Evolutionary conservation across 2,797 vertebrate genomes (phyloP).

Genomic region (Melanotaenia maccullochi): DNA sequence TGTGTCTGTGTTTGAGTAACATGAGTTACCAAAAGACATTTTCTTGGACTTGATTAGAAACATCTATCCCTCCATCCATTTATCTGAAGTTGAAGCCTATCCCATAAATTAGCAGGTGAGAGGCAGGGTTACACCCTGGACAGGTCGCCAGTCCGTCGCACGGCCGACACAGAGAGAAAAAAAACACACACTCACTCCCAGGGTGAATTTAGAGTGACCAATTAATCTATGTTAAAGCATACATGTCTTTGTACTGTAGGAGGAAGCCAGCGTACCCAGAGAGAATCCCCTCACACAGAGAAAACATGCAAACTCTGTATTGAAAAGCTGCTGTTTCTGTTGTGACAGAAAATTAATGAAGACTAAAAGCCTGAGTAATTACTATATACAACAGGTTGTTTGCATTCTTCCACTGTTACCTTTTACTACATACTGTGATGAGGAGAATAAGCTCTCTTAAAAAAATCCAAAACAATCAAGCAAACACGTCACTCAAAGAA

Average conservation of each 20-base stretch:
- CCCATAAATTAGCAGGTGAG: too few species aligned
- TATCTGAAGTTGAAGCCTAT: too few species aligned
- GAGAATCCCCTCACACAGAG: too few species aligned
- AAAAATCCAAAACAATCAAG: constrained; percentile 8
- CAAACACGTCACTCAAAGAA: constrained; percentile 1
- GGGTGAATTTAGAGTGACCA: too few species aligned
- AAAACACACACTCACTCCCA: too few species aligned
- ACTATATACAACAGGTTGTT: neutral
- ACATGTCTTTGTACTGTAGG: too few species aligned
- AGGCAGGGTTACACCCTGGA: too few species aligned
- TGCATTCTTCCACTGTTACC: neutral
- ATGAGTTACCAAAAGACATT: neutral
- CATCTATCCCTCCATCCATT: neutral
- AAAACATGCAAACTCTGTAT: too few species aligned
- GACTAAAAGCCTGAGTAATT: neutral
- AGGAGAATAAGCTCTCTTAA: neutral
- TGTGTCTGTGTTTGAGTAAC: neutral
- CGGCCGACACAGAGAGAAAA: too few species aligned
- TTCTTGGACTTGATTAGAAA: neutral
- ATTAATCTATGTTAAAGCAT: too few species aligned
- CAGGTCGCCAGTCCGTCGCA: too few species aligned
- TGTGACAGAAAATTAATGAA: neutral
- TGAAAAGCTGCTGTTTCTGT: neutral
- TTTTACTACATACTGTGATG: neutral
- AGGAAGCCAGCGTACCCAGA: too few species aligned